Percentiles rank a stretch among this genome's conserved stretches.
phyloP scores from a whole-genome alignment of 2,888 invertebrate species.

The Idaea biselata region DNA sequence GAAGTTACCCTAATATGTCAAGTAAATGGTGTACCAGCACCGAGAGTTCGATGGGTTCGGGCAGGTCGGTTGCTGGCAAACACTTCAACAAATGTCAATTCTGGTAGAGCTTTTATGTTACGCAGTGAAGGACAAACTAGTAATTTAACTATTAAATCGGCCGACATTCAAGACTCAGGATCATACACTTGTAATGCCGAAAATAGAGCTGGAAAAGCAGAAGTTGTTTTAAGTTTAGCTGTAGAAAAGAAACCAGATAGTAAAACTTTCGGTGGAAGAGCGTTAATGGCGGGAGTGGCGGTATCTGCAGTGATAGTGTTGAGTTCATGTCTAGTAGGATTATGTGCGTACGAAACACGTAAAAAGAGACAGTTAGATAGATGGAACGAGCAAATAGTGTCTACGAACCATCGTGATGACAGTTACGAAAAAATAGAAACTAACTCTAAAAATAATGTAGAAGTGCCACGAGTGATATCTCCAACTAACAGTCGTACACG shows the following conservation, averaged over 20 bases:
- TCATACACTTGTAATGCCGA: constrained; percentile 89
- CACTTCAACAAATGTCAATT: constrained; percentile 61
- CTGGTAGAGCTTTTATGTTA: constrained; percentile 83
- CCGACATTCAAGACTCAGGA: constrained; percentile 88
- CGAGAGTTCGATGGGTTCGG: constrained; percentile 86
- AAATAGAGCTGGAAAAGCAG: constrained; percentile 89
- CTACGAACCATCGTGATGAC: constrained; percentile 76
- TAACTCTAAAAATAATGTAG: constrained; percentile 76
- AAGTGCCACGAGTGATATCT: constrained; percentile 56
- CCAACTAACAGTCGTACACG: constrained; percentile 76
- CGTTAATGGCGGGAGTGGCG: constrained; percentile 84
- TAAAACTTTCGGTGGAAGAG: constrained; percentile 80
- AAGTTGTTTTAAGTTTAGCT: constrained; percentile 86
- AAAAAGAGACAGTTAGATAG: constrained; percentile 80
- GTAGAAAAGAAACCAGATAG: constrained; percentile 84
- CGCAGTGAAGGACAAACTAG: constrained; percentile 85
- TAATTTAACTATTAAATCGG: constrained; percentile 86
- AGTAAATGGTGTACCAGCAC: constrained; percentile 86
- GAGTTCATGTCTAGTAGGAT: constrained; percentile 83
- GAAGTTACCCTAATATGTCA: constrained; percentile 87
- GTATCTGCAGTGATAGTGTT: constrained; percentile 85
- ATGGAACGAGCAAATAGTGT: constrained; percentile 77
- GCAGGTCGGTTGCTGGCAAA: constrained; percentile 86
- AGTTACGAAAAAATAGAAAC: constrained; percentile 91
- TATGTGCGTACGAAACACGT: constrained; percentile 84